Evolutionary conservation across 2,888 invertebrate genomes (phyloP).

Genomic region (Cecidostiba fungosa): DNA sequence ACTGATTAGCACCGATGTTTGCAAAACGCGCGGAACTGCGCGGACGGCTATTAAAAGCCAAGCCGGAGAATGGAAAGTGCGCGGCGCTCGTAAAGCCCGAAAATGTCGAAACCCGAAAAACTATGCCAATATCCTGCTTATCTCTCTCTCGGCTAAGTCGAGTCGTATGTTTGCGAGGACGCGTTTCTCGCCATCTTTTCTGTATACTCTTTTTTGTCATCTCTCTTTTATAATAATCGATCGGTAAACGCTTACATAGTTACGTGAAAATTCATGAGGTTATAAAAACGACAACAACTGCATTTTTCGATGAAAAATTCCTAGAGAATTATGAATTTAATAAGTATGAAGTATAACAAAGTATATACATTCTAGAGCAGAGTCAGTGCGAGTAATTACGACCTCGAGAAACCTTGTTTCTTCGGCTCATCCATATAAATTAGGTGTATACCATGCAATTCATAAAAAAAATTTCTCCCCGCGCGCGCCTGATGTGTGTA

Average conservation of each 20-base stretch:
- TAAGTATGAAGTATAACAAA: too few relatives aligned
- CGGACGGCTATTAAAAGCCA: neutral
- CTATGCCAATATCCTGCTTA: neutral
- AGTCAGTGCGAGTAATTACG: neutral
- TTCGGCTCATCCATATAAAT: conserved; percentile 24
- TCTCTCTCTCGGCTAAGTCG: neutral
- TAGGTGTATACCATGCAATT: neutral
- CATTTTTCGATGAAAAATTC: neutral
- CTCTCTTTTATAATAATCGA: too few relatives aligned
- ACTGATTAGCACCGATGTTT: conserved; percentile 14
- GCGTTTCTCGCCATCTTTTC: neutral
- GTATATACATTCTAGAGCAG: neutral
- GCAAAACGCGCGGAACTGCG: neutral
- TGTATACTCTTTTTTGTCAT: too few relatives aligned
- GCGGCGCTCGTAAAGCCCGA: neutral
- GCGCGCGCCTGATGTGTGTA: neutral
- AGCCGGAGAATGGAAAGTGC: neutral
- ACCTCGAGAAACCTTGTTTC: neutral
- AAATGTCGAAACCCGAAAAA: conserved; percentile 17
- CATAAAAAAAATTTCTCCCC: neutral
- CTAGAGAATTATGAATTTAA: neutral
- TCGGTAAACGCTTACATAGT: too few relatives aligned
- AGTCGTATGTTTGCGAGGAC: neutral
- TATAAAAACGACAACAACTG: neutral
- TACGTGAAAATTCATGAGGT: too few relatives aligned